Conservation (phyloP, 2,797 vertebrate genomes). For the Melanotaenia parkinsoni region DNA sequence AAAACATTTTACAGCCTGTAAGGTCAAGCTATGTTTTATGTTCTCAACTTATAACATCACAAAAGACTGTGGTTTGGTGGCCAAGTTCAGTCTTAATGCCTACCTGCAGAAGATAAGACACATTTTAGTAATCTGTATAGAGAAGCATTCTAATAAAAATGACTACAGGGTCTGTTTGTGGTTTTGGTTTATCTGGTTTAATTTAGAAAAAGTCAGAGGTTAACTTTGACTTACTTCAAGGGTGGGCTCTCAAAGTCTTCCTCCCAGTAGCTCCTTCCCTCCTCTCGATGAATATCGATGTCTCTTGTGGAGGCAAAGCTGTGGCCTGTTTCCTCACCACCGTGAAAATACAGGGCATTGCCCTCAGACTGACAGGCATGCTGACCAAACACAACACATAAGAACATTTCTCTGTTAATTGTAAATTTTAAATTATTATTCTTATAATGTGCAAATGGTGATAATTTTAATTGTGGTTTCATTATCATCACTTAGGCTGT, state of each 20-base stretch:
- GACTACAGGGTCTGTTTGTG: not conserved
- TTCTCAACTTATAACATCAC: not conserved
- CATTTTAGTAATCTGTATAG: not conserved
- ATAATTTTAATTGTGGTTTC: not conserved
- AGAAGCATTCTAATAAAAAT: not conserved
- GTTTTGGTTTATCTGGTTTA: not conserved
- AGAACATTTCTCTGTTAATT: not conserved
- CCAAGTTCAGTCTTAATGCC: not conserved
- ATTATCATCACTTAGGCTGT: not conserved
- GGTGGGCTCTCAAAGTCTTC: slow-evolving; percentile 96
- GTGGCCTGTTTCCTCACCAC: slow-evolving; percentile 89
- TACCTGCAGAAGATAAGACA: not conserved
- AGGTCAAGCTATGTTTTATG: not conserved
- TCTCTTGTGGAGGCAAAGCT: slow-evolving; percentile 94
- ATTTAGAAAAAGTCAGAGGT: not conserved
- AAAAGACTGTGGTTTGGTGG: not conserved
- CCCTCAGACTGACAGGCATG: slow-evolving; percentile 98
- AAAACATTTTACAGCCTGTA: not conserved
- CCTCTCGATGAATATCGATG: slow-evolving; percentile 92
- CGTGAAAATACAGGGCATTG: slow-evolving; percentile 96
- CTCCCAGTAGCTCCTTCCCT: slow-evolving; percentile 94
- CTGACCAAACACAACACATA: slow-evolving; percentile 75
- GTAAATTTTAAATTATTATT: not conserved
- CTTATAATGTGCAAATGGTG: not conserved
- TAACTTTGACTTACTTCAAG: slow-evolving; percentile 86